Conservation (phyloP, 2,888 invertebrate genomes). For the Xanthorhoe spadicearia region DNA sequence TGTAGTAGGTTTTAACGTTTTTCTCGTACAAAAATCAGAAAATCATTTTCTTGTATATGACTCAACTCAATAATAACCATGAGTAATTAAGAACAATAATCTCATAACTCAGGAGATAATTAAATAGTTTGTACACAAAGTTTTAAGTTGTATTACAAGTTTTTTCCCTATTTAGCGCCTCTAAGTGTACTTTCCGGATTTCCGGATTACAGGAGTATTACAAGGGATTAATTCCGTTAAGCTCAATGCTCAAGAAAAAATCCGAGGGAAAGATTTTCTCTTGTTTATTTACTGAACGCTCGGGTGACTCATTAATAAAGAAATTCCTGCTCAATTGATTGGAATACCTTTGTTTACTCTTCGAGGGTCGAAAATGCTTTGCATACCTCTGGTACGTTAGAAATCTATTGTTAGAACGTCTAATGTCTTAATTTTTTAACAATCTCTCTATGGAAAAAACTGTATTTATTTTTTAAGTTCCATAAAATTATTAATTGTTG, state of each 20-base stretch:
- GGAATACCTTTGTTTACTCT: constrained; percentile 18
- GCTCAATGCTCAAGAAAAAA: constrained; percentile 27
- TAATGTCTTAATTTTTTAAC: background rate
- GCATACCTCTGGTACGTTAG: background rate
- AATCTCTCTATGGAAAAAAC: no score
- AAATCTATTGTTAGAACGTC: background rate
- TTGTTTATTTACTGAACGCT: constrained; percentile 27
- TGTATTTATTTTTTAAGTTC: no score
- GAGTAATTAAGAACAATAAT: no score
- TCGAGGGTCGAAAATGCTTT: constrained; percentile 3
- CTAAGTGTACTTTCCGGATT: constrained; percentile 11
- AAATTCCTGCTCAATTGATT: constrained; percentile 27
- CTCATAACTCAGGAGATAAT: no score
- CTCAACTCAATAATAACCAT: no score
- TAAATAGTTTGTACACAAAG: no score
- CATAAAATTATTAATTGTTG: no score
- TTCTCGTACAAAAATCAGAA: no score
- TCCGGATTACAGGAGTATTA: constrained; percentile 32
- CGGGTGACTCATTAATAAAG: constrained; percentile 18
- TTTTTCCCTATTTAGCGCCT: no score
- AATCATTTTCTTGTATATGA: no score
- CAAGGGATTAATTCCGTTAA: constrained; percentile 33
- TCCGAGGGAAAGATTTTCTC: constrained; percentile 25
- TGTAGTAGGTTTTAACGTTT: no score
- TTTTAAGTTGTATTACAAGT: no score